Evolutionary conservation across 1,140 invertebrate species (phyloP), one percentile per base, ranked within the genome.

Genomic region (Thaumatotibia leucotreta): DNA sequence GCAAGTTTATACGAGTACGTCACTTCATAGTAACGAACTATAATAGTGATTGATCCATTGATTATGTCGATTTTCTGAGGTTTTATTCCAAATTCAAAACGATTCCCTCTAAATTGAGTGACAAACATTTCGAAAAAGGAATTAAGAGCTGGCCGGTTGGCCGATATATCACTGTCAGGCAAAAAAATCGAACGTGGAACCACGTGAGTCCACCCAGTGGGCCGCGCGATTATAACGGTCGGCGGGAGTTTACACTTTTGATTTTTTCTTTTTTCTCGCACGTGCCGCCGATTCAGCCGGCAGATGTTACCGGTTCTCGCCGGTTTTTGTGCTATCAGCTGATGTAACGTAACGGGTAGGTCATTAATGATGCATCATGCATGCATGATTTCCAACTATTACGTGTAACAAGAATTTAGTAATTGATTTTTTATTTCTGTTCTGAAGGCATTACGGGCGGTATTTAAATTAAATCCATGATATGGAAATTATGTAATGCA

Each of bases 321-420:
- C 52, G 52, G 52, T 89, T 87, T 87, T 87, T 88, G 80, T 88
- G 76, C 80, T 83, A 88, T 90, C 88, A 90, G 88, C 88, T 90
- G 88, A 90, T 84, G 83, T 90, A 88, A 90, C 88, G 86, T 58
- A 84, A 77, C 82, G 79, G 70, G 75, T 72, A 75, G 75, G 73
- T 81, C 79, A 72, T 82, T 88, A 86, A 86, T 82, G 84, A 82
- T 89, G 83, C 84, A 86, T 88, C 84, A 81, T 86, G 85, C 84
- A 77, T 76, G 64, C 79, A 62, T 62, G 61, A 73, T 63, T 58
- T 70, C 63, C 31, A 69, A 74, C 74, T 75, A 75, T 80, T 75
- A 75, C 72, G 75, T 75, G 70, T 76, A 70, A 70, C 72, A 69
- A 72, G 71, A 67, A 66, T 83, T 83, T 67, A 61, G 74, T 80